Conservation (phyloP, 2,797 vertebrate genomes). For the Toxotes lorentzi region DNA sequence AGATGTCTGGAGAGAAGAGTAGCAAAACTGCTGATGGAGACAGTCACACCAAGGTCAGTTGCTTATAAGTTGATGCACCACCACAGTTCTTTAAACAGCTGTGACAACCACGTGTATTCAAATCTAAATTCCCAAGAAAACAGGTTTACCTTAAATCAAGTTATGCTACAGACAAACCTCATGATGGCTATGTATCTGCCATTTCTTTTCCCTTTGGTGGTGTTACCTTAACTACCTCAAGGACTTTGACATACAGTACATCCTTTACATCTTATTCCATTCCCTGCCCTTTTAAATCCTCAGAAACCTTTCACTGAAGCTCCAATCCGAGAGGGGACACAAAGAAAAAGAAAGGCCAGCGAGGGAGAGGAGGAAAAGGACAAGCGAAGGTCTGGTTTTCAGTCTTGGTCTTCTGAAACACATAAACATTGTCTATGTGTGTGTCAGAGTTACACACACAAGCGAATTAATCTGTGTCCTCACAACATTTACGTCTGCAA, state of each 20-base stretch:
- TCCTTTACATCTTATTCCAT: background rate
- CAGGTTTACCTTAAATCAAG: background rate
- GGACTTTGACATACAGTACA: background rate
- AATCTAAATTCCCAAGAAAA: background rate
- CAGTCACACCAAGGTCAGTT: constrained; percentile 72
- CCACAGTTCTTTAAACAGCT: background rate
- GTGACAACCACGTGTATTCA: background rate
- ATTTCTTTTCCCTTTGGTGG: background rate
- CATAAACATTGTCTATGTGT: background rate
- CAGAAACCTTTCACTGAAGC: constrained; percentile 67
- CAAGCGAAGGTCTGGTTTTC: constrained; percentile 76
- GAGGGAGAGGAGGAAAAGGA: constrained; percentile 70
- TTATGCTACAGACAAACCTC: background rate
- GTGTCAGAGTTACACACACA: background rate
- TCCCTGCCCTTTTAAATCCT: constrained; percentile 24
- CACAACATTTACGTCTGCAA: background rate
- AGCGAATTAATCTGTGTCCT: background rate
- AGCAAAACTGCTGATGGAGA: constrained; percentile 50
- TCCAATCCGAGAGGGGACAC: constrained; percentile 47
- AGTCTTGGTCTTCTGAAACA: constrained; percentile 14
- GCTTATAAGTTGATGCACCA: background rate
- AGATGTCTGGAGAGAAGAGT: constrained; percentile 47
- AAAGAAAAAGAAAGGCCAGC: constrained; percentile 56
- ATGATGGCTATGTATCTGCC: background rate
- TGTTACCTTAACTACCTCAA: background rate